Percentiles rank a stretch among this genome's conserved stretches.
Conservation (phyloP, 2,113 vertebrate species). For the Melozone crissalis region DNA sequence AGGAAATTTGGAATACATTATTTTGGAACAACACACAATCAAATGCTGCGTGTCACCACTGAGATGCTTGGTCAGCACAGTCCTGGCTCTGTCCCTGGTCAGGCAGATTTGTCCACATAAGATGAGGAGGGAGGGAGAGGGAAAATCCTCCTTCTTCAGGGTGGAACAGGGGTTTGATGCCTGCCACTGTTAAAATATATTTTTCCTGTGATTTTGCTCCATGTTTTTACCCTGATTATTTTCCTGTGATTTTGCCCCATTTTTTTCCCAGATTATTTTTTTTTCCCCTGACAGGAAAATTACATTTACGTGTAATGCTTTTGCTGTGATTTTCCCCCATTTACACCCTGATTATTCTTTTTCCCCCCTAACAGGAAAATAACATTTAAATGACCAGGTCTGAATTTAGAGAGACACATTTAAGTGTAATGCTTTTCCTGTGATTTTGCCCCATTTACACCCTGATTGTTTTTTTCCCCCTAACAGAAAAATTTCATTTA, state of each 20-base stretch:
- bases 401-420: background rate
- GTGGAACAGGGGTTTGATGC: background rate
- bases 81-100: background rate
- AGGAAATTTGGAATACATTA: background rate
- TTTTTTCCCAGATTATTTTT: too few species aligned
- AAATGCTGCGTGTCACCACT: rapidly evolving
- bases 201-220: background rate
- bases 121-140: background rate
- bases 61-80: background rate
- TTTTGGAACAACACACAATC: rapidly evolving
- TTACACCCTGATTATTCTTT: background rate
- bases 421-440: background rate
- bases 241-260: background rate
- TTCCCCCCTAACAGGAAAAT: background rate
- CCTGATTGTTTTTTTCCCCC: background rate
- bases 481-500: background rate
- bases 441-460: background rate
- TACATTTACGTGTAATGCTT: background rate
- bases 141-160: background rate
- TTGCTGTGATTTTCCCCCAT: background rate
- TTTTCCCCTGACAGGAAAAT: too few species aligned
- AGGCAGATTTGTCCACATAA: background rate
- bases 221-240: background rate
- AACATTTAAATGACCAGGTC: too few species aligned
- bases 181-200: background rate